Percentiles rank a stretch among this genome's conserved stretches.
Evolutionary conservation across 2,888 invertebrate genomes (phyloP).

Genomic region (Temnothorax unifasciatus): DNA sequence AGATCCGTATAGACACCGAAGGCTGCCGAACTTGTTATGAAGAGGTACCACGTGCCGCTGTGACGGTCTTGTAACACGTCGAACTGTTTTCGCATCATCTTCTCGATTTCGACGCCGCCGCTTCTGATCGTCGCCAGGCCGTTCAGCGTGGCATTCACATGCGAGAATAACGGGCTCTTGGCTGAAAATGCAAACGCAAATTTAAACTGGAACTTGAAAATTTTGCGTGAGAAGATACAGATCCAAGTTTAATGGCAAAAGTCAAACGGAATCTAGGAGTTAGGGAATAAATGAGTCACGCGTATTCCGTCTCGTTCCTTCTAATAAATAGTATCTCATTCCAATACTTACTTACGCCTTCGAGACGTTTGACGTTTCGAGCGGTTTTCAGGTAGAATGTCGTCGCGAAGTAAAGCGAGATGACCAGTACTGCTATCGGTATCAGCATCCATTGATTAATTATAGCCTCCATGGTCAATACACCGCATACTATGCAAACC

Average conservation of each 20-base stretch:
- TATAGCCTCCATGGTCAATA: conserved; percentile 86
- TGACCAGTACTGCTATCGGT: conserved; percentile 88
- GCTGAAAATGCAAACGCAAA: conserved; percentile 80
- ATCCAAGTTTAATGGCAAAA: not conserved
- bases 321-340: not conserved
- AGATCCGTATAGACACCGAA: conserved; percentile 93
- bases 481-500: conserved; percentile 85
- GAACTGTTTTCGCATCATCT: conserved; percentile 91
- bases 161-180: conserved; percentile 96
- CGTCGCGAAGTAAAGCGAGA: conserved; percentile 89
- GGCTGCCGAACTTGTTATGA: conserved; percentile 89
- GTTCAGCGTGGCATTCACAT: conserved; percentile 93
- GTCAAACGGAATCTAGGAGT: not conserved
- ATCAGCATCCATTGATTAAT: conserved; percentile 90
- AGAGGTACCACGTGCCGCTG: conserved; percentile 90
- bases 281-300: not conserved
- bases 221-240: not conserved
- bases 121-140: conserved; percentile 96
- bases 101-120: conserved; percentile 89
- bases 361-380: conserved; percentile 90
- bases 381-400: conserved; percentile 90
- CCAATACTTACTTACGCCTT: conserved; percentile 86
- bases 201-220: not conserved
- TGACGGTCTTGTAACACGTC: conserved; percentile 91
- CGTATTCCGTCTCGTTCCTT: not conserved